These are phyloP conservation scores for Drosophila falleni DNA, from an alignment of 2,888 invertebrate species.

Conservation along the genomic window DNA sequence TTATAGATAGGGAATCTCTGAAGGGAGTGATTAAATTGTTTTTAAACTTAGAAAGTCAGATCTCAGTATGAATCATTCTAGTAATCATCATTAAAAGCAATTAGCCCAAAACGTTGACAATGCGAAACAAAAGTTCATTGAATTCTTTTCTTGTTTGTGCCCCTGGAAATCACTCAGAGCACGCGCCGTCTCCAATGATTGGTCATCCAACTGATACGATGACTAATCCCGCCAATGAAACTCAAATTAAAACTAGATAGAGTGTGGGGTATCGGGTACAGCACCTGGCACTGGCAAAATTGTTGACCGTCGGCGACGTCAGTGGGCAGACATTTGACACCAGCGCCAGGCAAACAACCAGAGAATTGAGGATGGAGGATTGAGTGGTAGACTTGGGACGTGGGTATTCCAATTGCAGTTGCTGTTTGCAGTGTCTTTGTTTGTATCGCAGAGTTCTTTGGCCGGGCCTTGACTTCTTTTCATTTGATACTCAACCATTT, in stretches of 20 bases:
- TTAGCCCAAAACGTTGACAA: constrained; percentile 38
- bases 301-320: constrained; percentile 25
- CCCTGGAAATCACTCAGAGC: constrained; percentile 41
- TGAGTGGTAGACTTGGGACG: constrained; percentile 17
- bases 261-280: constrained; percentile 13
- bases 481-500: constrained; percentile 61
- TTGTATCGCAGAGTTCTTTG: constrained; percentile 60
- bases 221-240: constrained; percentile 68
- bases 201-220: constrained; percentile 59
- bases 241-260: constrained; percentile 56
- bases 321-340: constrained; percentile 72
- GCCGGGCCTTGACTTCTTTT: constrained; percentile 75
- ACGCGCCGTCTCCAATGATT: constrained; percentile 53
- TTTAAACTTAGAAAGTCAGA: not conserved
- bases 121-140: constrained; percentile 53
- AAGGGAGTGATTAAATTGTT: too few species aligned
- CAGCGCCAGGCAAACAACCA: constrained; percentile 37
- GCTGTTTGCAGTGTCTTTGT: constrained; percentile 33
- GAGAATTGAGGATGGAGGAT: not conserved
- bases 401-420: constrained; percentile 52
- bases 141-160: constrained; percentile 27
- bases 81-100: constrained; percentile 30
- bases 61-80: constrained; percentile 7
- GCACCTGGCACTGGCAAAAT: constrained; percentile 52
- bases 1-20: too few species aligned